Conservation (phyloP, 2,888 invertebrate genomes). For the Cosmorhoe ocellata region DNA sequence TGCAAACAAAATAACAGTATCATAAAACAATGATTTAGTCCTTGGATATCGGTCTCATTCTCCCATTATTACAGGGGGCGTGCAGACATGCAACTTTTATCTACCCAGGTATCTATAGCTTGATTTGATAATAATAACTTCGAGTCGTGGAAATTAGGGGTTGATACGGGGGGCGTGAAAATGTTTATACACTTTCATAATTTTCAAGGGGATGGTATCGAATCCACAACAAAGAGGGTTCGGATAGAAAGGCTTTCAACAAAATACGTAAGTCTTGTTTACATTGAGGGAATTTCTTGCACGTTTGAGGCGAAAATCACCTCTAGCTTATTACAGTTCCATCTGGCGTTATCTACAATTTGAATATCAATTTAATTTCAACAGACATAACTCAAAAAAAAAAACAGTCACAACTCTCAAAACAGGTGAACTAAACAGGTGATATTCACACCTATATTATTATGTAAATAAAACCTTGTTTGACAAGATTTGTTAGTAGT, state of each 20-base stretch:
- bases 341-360: too few relatives aligned
- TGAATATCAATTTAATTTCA: too few relatives aligned
- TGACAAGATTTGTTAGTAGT: too few relatives aligned
- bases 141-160: constrained; percentile 72
- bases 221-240: constrained; percentile 67
- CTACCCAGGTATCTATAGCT: constrained; percentile 73
- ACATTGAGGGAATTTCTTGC: too few relatives aligned
- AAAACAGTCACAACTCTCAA: too few relatives aligned
- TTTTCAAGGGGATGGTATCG: constrained; percentile 78
- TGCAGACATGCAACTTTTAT: constrained; percentile 68
- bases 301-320: too few relatives aligned
- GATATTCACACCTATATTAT: too few relatives aligned
- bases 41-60: constrained; percentile 66
- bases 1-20: constrained; percentile 65
- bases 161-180: constrained; percentile 72
- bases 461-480: too few relatives aligned
- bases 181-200: constrained; percentile 82
- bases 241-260: constrained; percentile 66
- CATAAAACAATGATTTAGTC: constrained; percentile 77
- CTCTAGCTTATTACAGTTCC: too few relatives aligned
- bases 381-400: too few relatives aligned
- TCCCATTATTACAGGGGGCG: constrained; percentile 67
- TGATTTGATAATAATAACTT: constrained; percentile 82
- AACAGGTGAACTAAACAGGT: too few relatives aligned
- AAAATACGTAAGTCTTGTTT: constrained; percentile 53